A percentile compares a stretch with the other conserved stretches of the same genome.
Conservation (phyloP, 2,113 vertebrate species). For the Epinephelus cyanopodus region DNA sequence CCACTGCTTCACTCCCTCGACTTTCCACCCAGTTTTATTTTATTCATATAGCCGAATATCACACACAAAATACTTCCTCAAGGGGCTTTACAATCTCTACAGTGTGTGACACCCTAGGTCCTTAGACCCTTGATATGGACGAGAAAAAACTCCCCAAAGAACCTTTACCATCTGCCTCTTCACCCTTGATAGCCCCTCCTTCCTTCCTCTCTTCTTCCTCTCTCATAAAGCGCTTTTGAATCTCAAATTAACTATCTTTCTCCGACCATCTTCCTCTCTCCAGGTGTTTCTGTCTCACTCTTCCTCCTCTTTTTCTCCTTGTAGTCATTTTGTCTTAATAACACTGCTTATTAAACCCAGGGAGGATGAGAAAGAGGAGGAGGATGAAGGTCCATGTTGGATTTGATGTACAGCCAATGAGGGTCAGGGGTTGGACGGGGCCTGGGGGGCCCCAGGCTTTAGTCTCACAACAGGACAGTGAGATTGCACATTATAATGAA, state of each 20-base stretch:
- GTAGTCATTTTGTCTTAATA: constrained; percentile 21
- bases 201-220: not conserved
- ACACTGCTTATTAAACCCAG: constrained; percentile 1
- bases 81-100: not conserved
- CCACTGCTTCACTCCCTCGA: not conserved
- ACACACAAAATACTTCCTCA: not conserved
- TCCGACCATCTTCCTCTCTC: not conserved
- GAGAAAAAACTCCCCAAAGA: not conserved
- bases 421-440: constrained; percentile 14
- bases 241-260: not conserved
- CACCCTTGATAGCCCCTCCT: not conserved
- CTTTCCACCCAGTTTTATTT: not conserved
- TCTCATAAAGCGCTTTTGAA: not conserved
- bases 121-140: not conserved
- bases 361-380: not conserved
- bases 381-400: constrained; percentile 39
- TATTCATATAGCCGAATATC: not conserved
- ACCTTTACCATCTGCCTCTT: too few species aligned
- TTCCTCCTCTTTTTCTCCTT: not conserved
- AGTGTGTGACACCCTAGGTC: not conserved
- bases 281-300: not conserved
- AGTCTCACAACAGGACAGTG: constrained; percentile 48
- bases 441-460: not conserved
- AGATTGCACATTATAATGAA: constrained; percentile 58
- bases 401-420: constrained; percentile 45